phyloP scores from a whole-genome alignment of 2,797 vertebrate genomes.

The Melanotaenia trifasciata region DNA sequence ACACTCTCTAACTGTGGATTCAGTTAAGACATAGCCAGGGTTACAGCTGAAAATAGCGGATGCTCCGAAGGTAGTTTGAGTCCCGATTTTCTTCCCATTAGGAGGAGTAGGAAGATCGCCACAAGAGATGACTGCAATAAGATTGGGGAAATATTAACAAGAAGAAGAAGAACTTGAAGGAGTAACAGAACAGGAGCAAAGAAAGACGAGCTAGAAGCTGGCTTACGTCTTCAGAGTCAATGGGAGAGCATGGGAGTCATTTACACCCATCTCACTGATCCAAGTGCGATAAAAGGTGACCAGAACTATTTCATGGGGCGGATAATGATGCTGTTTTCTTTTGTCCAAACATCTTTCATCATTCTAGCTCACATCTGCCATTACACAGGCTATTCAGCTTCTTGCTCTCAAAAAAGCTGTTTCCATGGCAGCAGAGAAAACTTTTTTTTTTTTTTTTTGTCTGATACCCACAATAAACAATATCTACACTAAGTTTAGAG shows the following conservation, averaged over 20 bases:
- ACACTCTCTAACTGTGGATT: slow-evolving; percentile 94
- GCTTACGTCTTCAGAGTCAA: slow-evolving; percentile 66
- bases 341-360: slow-evolving; percentile 66
- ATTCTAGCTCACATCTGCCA: slow-evolving; percentile 46
- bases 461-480: slow-evolving; percentile 46
- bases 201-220: slow-evolving; percentile 52
- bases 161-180: slow-evolving; percentile 12
- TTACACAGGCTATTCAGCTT: slow-evolving; percentile 49
- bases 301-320: slow-evolving; percentile 57
- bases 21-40: slow-evolving; percentile 92
- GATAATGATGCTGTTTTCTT: slow-evolving; percentile 72
- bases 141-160: slow-evolving; percentile 49
- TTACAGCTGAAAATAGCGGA: slow-evolving; percentile 97
- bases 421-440: slow-evolving; percentile 49
- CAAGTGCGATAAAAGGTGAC: slow-evolving; percentile 68
- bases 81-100: slow-evolving; percentile 98
- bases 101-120: slow-evolving; percentile 92
- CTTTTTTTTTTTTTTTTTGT: slow-evolving; percentile 51
- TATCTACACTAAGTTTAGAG: slow-evolving; percentile 25
- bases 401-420: slow-evolving; percentile 51
- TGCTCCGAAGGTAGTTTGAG: slow-evolving; percentile 93
- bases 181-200: slow-evolving; percentile 29
- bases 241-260: slow-evolving; percentile 58
- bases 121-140: slow-evolving; percentile 93
- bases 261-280: slow-evolving; percentile 57